A percentile compares a stretch with the other conserved stretches of the same genome.
Conservation (phyloP, 2,113 vertebrate species). For the Eidolon helvum region DNA sequence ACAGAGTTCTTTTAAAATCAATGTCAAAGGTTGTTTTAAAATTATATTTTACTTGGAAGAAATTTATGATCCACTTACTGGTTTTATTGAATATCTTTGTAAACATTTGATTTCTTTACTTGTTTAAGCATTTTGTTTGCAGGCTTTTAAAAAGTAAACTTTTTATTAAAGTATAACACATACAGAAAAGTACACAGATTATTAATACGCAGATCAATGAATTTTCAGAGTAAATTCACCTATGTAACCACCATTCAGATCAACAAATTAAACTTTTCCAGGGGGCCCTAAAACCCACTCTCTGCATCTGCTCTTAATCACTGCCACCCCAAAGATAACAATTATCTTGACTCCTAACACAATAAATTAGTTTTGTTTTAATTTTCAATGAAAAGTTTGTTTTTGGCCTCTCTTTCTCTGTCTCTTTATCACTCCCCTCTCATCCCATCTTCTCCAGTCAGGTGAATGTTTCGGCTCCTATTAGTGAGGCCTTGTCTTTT, state of each 20-base stretch:
- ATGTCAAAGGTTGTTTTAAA: background rate
- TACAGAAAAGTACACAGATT: background rate
- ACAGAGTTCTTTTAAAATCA: background rate
- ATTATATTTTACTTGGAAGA: background rate
- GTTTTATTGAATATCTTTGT: background rate
- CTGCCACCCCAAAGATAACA: background rate
- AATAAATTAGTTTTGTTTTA: background rate
- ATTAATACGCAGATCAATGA: background rate
- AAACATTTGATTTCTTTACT: background rate
- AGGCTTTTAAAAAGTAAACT: background rate
- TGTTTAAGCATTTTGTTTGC: background rate
- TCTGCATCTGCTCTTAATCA: background rate
- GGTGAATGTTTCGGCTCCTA: background rate
- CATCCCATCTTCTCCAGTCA: background rate
- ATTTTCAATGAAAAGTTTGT: background rate
- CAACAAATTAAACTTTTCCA: background rate
- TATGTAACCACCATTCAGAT: background rate
- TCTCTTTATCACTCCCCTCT: background rate
- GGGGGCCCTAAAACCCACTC: background rate
- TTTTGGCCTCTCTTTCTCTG: background rate
- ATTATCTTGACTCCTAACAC: background rate
- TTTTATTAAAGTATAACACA: background rate
- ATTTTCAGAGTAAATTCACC: constrained; percentile 11
- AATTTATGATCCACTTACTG: background rate
- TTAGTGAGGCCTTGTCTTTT: background rate